phyloP scores from a whole-genome alignment of 1,140 invertebrate genomes.

The Apis dorsata region DNA sequence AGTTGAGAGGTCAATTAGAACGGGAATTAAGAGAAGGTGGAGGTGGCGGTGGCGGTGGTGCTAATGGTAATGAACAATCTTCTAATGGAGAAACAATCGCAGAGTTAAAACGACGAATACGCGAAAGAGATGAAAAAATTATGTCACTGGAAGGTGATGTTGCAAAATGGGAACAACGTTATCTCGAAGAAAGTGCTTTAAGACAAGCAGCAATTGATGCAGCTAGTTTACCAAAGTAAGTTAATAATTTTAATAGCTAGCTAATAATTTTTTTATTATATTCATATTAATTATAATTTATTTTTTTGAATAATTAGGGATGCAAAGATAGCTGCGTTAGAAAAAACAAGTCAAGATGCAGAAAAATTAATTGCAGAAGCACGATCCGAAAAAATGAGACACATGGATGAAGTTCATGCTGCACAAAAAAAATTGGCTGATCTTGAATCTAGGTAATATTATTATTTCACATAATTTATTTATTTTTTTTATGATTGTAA shows the following conservation, averaged over 20 bases:
- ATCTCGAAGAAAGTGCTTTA: conserved; percentile 91
- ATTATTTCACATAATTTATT: background rate
- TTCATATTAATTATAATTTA: background rate
- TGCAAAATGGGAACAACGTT: conserved; percentile 93
- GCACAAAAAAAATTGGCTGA: conserved; percentile 92
- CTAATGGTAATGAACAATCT: conserved; percentile 69
- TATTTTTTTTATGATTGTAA: background rate
- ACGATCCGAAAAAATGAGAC: conserved; percentile 90
- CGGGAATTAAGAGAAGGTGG: conserved; percentile 87
- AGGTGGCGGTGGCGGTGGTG: conserved; percentile 80
- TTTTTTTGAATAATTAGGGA: conserved; percentile 81
- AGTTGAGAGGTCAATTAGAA: conserved; percentile 89
- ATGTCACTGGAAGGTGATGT: conserved; percentile 91
- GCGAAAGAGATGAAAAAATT: conserved; percentile 90
- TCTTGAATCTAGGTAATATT: conserved; percentile 86
- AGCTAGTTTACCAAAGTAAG: conserved; percentile 91
- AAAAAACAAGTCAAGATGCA: conserved; percentile 92
- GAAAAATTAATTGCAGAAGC: conserved; percentile 93
- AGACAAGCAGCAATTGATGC: conserved; percentile 92
- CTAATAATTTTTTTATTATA: background rate
- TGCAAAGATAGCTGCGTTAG: conserved; percentile 91
- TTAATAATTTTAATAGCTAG: background rate
- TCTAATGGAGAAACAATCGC: conserved; percentile 82
- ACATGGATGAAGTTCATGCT: conserved; percentile 92
- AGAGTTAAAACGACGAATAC: conserved; percentile 84